Percentiles rank a stretch among this genome's conserved stretches.
phyloP scores from a whole-genome alignment of 1,140 invertebrate species.

The Trypoxylus dichotomus region DNA sequence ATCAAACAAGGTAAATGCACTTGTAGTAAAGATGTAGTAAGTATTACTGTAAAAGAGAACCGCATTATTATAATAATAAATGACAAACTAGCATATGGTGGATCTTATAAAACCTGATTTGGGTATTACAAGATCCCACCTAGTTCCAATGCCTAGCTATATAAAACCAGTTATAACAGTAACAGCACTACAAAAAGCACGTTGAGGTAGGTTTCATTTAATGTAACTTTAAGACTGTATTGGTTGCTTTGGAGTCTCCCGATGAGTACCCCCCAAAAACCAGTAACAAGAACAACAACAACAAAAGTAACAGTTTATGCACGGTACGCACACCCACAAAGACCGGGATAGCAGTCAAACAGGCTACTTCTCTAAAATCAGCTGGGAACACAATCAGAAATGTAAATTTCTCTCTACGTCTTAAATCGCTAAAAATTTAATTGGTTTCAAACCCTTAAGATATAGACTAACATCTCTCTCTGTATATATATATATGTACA shows the following conservation, averaged over 20 bases:
- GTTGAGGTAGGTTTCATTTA: slow-evolving; percentile 43
- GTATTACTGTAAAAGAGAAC: slow-evolving; percentile 25
- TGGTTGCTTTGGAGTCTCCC: background rate
- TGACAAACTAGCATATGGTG: slow-evolving; percentile 34
- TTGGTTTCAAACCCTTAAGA: background rate
- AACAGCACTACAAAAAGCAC: slow-evolving; percentile 43
- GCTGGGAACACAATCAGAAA: background rate
- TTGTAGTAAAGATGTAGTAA: background rate
- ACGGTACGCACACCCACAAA: background rate
- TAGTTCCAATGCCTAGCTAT: slow-evolving; percentile 42
- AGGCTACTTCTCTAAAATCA: background rate
- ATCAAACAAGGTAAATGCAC: background rate
- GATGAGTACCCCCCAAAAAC: background rate
- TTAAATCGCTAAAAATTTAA: background rate
- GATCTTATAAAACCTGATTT: slow-evolving; percentile 43
- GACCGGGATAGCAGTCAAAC: background rate
- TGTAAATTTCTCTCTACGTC: background rate
- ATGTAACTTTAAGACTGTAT: slow-evolving; percentile 13
- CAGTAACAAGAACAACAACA: background rate
- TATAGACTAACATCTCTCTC: no score
- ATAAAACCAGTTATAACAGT: slow-evolving; percentile 45
- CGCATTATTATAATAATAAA: slow-evolving; percentile 36
- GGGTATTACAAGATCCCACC: slow-evolving; percentile 43
- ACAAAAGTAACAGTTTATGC: background rate
- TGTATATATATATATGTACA: no score